phyloP scores from a whole-genome alignment of 30 jellyfish, hydroid and myxozoan genomes.

The Aurelia aurita region DNA sequence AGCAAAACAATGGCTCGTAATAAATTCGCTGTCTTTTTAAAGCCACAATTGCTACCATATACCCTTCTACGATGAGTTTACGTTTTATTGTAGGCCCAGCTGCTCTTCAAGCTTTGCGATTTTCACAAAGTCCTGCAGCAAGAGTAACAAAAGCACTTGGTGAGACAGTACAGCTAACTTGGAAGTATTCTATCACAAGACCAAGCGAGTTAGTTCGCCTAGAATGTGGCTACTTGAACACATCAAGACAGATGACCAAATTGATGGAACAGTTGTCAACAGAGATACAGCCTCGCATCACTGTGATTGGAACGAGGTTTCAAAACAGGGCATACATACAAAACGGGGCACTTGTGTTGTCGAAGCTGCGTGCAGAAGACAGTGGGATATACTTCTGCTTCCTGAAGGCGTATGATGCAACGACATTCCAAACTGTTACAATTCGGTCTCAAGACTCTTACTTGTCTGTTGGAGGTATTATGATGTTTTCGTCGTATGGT shows the following conservation, averaged over 20 bases:
- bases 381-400: constrained; percentile 44
- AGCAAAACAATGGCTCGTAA: too few relatives aligned
- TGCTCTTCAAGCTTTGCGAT: constrained; percentile 13
- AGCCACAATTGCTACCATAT: neutral
- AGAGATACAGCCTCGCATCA: constrained; percentile 51
- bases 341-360: constrained; percentile 53
- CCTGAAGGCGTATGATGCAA: constrained; percentile 38
- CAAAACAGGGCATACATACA: constrained; percentile 40
- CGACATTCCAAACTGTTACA: constrained; percentile 29
- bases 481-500: neutral
- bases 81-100: neutral
- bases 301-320: constrained; percentile 59
- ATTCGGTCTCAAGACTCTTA: constrained; percentile 49
- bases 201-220: constrained; percentile 66
- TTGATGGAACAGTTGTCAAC: constrained; percentile 54
- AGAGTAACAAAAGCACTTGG: constrained; percentile 41
- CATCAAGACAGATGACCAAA: constrained; percentile 50
- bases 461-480: constrained; percentile 46
- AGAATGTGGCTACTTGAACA: constrained; percentile 58
- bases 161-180: constrained; percentile 11
- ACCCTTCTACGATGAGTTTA: neutral
- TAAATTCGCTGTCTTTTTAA: neutral
- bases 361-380: constrained; percentile 40
- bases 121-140: constrained; percentile 44
- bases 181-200: constrained; percentile 34